phyloP scores from a whole-genome alignment of 1,140 invertebrate species.

The Oppia nitens region DNA sequence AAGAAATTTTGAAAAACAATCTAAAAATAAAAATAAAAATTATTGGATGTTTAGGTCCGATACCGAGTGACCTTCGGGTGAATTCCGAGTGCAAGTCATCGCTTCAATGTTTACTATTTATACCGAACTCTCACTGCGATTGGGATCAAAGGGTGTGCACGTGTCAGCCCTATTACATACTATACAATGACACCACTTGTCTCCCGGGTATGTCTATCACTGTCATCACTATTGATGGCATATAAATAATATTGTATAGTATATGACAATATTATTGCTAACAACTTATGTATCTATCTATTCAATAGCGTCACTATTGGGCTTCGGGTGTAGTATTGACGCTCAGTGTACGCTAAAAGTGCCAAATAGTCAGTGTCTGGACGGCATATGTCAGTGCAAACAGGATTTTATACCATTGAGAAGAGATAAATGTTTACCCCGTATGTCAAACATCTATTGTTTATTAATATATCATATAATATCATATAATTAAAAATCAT shows the following conservation, averaged over 20 bases:
- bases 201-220: slow-evolving; percentile 22
- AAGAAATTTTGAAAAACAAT: too few species aligned
- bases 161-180: slow-evolving; percentile 21
- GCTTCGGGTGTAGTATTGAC: slow-evolving; percentile 48
- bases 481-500: background rate
- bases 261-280: background rate
- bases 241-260: background rate
- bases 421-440: slow-evolving; percentile 65
- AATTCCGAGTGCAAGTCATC: slow-evolving; percentile 17
- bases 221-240: too few species aligned
- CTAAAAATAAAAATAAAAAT: too few species aligned
- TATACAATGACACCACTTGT: slow-evolving; percentile 18
- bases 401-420: slow-evolving; percentile 62
- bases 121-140: slow-evolving; percentile 20
- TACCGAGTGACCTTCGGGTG: slow-evolving; percentile 14
- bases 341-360: slow-evolving; percentile 60
- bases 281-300: background rate
- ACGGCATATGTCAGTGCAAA: slow-evolving; percentile 55
- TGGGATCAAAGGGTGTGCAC: slow-evolving; percentile 16
- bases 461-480: too few species aligned
- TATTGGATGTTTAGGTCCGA: slow-evolving; percentile 3
- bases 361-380: slow-evolving; percentile 52
- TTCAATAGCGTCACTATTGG: slow-evolving; percentile 48
- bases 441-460: too few species aligned
- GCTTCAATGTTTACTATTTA: slow-evolving; percentile 15